A percentile compares a stretch with the other conserved stretches of the same genome.
Conservation (phyloP, 2,797 vertebrate genomes). For the Thaleichthys pacificus region DNA sequence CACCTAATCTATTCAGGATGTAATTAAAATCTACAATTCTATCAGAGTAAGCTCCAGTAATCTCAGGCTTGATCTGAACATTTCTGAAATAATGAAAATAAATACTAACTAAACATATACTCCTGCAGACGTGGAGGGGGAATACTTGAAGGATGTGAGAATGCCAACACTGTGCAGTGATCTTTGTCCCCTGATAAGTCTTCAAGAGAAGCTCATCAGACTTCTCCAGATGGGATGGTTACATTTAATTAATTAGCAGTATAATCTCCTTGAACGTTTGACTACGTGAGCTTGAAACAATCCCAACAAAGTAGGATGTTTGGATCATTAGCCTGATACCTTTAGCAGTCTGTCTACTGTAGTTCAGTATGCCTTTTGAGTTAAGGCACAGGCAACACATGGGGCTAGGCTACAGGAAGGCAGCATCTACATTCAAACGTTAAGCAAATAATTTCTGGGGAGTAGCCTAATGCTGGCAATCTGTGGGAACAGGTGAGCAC, state of each 20-base stretch:
- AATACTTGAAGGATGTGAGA: neutral
- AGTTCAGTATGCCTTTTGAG: neutral
- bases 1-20: slow-evolving; percentile 2
- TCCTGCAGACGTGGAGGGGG: too few species aligned
- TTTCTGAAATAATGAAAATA: neutral
- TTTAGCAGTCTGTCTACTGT: neutral
- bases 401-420: neutral
- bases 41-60: neutral
- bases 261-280: slow-evolving; percentile 34
- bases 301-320: neutral
- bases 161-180: neutral
- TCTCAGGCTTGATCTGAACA: neutral
- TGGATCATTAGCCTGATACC: too few species aligned
- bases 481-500: slow-evolving; percentile 25
- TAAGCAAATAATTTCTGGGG: slow-evolving; percentile 63
- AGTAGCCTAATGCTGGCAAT: slow-evolving; percentile 13
- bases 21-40: neutral
- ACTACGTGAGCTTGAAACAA: slow-evolving; percentile 2
- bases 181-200: neutral
- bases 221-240: slow-evolving; percentile 42
- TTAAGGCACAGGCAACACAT: slow-evolving; percentile 18
- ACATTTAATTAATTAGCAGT: slow-evolving; percentile 36
- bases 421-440: slow-evolving; percentile 60
- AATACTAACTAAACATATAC: neutral
- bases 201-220: neutral